Base-by-base conservation (phyloP, 2,888 invertebrate genomes). In the Orthosia gothica region DNA sequence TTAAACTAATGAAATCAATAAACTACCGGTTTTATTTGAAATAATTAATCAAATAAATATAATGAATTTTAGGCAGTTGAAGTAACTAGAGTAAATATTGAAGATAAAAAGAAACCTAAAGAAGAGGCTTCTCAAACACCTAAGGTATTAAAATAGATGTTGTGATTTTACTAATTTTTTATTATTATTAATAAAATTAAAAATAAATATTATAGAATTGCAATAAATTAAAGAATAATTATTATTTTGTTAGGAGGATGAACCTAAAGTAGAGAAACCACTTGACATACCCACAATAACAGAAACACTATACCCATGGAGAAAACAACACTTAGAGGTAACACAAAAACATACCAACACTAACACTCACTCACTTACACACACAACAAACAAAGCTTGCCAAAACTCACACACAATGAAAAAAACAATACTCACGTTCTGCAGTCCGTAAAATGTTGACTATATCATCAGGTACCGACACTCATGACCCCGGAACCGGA, bases 391-490 rank as follows among this genome's bases (percentile, higher is more conserved):
- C 67, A 49, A 79, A 55, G 76, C 59, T 66, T 77, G 73, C 82
- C 78, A 82, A 47, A 71, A 73, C 65, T 62, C 26, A 75, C 77
- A 72, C 18, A 70, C 45, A 65, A n/a, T 77, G 16, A 66, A 70
- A 62, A 70, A 49, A 64, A 66, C 1, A 11, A 54, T 4, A 79
- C 83, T 69, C 54, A 73, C 73, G 55, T 68, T 68, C 52, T 15
- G 13, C 45, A 50, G 32, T 66, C 50, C 67, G 62, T 79, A 65
- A 81, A 76, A 72, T 64, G n/a, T 70, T 69, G 49, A 68, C 74
- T 76, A 64, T 52, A 83, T 88, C 71, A 85, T 88, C 92, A 95
- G 96, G 93, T 94, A 81, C 93, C 94, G 64, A 89, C 89, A 79
- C 78, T 94, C 69, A 85, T 92, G 77, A 91, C 92, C 77, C 91